Percentiles rank a stretch among this genome's conserved stretches.
phyloP scores from a whole-genome alignment of 2,113 vertebrate genomes.

The Dryoscopus gambensis region DNA sequence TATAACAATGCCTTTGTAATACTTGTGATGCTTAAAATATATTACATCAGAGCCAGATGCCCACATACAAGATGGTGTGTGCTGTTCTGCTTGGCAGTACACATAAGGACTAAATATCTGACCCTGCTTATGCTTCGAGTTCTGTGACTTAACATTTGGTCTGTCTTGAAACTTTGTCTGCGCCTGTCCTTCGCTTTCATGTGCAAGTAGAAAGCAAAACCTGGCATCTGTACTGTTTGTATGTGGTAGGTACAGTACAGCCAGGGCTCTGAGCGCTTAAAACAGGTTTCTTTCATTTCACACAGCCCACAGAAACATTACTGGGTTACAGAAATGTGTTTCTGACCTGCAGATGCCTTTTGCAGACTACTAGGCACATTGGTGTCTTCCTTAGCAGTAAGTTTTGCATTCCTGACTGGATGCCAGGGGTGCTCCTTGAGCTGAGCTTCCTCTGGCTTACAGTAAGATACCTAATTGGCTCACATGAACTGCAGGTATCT shows the following conservation, averaged over 20 bases:
- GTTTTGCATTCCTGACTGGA: background rate
- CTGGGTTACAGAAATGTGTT: background rate
- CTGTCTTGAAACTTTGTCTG: background rate
- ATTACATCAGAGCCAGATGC: background rate
- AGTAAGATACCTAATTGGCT: background rate
- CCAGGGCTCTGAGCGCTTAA: background rate
- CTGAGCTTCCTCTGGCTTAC: background rate
- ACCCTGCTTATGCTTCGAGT: background rate
- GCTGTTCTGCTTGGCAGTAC: background rate
- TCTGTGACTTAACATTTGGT: background rate
- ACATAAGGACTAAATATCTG: background rate
- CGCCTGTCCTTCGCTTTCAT: background rate
- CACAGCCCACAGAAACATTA: background rate
- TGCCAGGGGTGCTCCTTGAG: background rate
- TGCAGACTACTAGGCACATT: background rate
- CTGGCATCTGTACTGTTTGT: background rate
- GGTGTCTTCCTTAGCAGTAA: background rate
- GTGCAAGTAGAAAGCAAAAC: background rate
- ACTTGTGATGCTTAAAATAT: background rate
- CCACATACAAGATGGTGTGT: background rate
- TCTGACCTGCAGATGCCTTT: background rate
- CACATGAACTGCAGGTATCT: background rate
- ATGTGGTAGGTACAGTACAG: background rate
- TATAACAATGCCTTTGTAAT: background rate
- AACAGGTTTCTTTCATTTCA: background rate